Evolutionary conservation across 2,113 vertebrate species (phyloP).

Genomic region (Syngnathus typhle): DNA sequence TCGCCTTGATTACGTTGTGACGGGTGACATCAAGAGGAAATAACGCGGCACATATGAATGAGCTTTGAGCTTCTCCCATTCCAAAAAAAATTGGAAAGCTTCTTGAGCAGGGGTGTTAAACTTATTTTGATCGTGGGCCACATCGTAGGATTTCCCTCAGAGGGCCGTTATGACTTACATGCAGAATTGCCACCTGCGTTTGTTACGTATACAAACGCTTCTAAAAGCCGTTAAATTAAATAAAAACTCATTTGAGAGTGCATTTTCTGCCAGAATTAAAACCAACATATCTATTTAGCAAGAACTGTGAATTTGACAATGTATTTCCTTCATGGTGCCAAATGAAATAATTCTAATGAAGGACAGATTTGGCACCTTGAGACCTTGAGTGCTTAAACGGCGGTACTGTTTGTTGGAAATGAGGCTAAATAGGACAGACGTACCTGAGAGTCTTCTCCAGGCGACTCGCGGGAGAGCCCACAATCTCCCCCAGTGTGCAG

Average conservation of each 20-base stretch:
- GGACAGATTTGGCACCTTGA: too few relatives aligned
- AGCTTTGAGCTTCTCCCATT: conserved; percentile 19
- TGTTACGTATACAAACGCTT: too few relatives aligned
- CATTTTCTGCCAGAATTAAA: too few relatives aligned
- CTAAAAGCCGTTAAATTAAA: too few relatives aligned
- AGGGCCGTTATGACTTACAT: neutral
- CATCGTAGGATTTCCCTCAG: neutral
- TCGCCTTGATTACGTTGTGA: conserved; percentile 22
- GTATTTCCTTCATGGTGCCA: too few relatives aligned
- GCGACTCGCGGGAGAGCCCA: conserved; percentile 87
- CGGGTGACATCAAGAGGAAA: conserved; percentile 9
- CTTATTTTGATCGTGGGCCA: neutral
- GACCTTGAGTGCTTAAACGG: neutral
- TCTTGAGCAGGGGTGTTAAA: neutral
- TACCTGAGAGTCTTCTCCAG: conserved; percentile 89
- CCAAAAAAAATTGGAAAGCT: conserved; percentile 12
- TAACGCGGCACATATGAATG: conserved; percentile 6
- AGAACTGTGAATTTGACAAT: too few relatives aligned
- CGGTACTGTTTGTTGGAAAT: neutral
- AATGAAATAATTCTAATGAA: too few relatives aligned
- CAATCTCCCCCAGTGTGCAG: conserved; percentile 93
- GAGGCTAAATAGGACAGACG: conserved; percentile 45
- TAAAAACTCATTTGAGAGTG: too few relatives aligned
- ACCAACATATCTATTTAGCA: too few relatives aligned
- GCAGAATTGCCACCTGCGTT: too few relatives aligned